Evolutionary conservation across 2,113 vertebrate species (phyloP).

Genomic region (Vicugna pacos): DNA sequence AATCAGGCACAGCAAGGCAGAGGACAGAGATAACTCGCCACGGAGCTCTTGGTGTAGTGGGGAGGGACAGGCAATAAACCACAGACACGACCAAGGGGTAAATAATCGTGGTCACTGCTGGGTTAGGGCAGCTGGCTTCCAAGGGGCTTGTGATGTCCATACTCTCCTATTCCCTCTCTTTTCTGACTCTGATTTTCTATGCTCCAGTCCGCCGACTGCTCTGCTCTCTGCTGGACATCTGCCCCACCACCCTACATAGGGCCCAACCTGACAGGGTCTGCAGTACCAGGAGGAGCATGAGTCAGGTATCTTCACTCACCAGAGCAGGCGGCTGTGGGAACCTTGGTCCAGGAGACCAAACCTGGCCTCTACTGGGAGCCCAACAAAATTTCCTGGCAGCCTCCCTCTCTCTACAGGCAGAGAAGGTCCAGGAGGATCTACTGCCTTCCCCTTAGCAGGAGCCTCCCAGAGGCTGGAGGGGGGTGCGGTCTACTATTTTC

Average conservation of each 20-base stretch:
- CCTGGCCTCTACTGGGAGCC: too few relatives aligned
- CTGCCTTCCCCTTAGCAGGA: background rate
- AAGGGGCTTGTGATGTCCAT: background rate
- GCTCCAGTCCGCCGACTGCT: background rate
- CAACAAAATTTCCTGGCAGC: too few relatives aligned
- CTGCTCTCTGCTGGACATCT: background rate
- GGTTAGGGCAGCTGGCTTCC: background rate
- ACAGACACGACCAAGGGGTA: too few relatives aligned
- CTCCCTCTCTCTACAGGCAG: background rate
- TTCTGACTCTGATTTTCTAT: background rate
- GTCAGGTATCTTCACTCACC: background rate
- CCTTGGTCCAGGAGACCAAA: background rate
- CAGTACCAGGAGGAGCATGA: background rate
- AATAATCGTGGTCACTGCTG: too few relatives aligned
- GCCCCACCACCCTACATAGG: too few relatives aligned
- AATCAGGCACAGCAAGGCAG: background rate
- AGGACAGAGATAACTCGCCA: background rate
- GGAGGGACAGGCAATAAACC: background rate
- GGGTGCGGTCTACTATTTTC: background rate
- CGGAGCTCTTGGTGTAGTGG: background rate
- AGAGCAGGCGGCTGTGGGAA: background rate
- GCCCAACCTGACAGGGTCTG: background rate
- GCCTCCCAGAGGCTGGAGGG: background rate
- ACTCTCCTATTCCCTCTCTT: background rate
- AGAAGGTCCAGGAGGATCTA: background rate